Evolutionary conservation across 1,140 invertebrate species (phyloP), one percentile per base, ranked within the genome.

Genomic region (Thaumatotibia leucotreta): DNA sequence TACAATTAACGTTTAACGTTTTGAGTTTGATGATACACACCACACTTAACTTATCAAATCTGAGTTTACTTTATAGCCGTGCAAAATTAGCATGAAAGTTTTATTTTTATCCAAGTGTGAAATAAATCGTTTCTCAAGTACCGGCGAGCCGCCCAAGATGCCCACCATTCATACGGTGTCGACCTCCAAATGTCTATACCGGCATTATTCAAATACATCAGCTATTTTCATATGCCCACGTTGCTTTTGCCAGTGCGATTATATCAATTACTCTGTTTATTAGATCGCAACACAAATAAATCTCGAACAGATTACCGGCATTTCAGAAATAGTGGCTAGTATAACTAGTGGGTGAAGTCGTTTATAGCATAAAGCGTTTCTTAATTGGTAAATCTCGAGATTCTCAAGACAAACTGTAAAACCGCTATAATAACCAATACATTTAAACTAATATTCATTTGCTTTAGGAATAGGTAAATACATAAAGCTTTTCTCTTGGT

Each of bases 91-190:
- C 24, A 5, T 58, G 17, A 29, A 29, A n/a, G 24, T 29, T 58
- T 54, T 58, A 58, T 58, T 58, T 58, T 58, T 58, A 58, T 58
- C 52, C 52, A 58, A 31, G 52, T 58, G 52, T 58, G 24, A 58
- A 27, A 58, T 58, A 58, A 58, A 58, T 58, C 27, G n/a, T 17
- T 31, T 31, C 24, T 58, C 52, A 58, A 58, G 52, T 58, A 58
- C 52, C 52, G 14, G 14, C 52, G 52, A n/a, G 9, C 9, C 52
- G 24, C 52, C 23, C 52, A 58, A 27, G 27, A 24, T 31, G 24
- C 52, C 24, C 52, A 24, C 52, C 52, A 58, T 58, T 58, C 52
- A 58, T 58, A 24, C 24, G 24, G 52, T 58, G 52, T 58, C 52
- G 52, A 58, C 52, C 52, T 58, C 52, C 52, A 58, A n/a, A 58